Conservation (phyloP, 1,140 invertebrate genomes). For the Zophobas morio region DNA sequence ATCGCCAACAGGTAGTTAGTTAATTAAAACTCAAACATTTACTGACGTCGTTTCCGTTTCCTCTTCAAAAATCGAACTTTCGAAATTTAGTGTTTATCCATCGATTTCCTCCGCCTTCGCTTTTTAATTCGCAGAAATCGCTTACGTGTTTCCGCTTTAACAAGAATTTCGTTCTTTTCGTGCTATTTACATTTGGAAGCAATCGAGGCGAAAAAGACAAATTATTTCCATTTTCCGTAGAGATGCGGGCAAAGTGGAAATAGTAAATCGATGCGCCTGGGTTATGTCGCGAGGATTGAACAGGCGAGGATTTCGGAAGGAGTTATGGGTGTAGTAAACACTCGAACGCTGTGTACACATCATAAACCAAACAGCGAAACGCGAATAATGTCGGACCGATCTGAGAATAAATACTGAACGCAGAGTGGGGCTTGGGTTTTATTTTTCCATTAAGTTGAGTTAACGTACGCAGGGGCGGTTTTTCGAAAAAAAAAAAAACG, state of each 20-base stretch:
- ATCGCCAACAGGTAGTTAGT: not conserved
- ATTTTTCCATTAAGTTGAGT: too few species aligned
- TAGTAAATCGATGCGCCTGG: too few species aligned
- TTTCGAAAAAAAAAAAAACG: too few species aligned
- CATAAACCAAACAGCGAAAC: too few species aligned
- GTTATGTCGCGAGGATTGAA: too few species aligned
- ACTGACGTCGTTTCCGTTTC: not conserved
- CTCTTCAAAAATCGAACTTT: not conserved
- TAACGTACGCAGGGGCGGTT: too few species aligned
- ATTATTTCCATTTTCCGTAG: not conserved
- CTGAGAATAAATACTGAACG: too few species aligned
- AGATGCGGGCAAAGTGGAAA: not conserved
- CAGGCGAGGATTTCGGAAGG: too few species aligned
- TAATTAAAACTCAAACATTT: not conserved
- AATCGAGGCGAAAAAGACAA: not conserved
- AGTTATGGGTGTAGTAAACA: too few species aligned
- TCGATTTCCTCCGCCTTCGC: constrained; percentile 9
- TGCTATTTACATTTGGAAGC: not conserved
- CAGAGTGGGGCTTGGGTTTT: too few species aligned
- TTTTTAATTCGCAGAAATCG: not conserved
- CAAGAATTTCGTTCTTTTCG: not conserved
- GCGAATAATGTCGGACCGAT: too few species aligned
- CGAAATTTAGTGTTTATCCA: not conserved
- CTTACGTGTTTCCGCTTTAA: not conserved
- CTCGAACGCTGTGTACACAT: too few species aligned